These are phyloP conservation scores for Garra rufa DNA, from an alignment of 2,113 vertebrate species.

Conservation along the genomic window DNA sequence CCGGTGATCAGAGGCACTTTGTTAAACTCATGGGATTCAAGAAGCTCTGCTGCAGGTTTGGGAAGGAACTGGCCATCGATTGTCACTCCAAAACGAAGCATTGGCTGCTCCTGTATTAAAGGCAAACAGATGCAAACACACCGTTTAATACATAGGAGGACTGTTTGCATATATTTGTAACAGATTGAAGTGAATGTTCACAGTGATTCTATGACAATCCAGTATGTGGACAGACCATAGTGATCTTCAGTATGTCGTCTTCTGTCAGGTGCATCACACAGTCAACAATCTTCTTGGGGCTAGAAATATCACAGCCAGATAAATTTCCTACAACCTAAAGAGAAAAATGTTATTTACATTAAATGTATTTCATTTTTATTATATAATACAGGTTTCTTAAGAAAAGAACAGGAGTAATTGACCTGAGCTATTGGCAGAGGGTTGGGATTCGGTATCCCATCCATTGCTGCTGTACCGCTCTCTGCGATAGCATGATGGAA, in stretches of 20 bases:
- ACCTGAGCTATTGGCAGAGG: constrained; percentile 55
- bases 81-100: not conserved
- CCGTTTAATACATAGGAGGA: no score
- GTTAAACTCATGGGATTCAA: constrained; percentile 49
- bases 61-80: constrained; percentile 44
- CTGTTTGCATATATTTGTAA: no score
- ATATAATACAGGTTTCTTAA: no score
- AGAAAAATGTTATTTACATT: no score
- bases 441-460: rapidly evolving
- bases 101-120: no score
- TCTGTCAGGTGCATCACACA: constrained; percentile 70
- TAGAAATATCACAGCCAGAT: constrained; percentile 60
- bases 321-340: constrained; percentile 57
- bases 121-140: no score
- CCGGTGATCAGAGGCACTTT: constrained; percentile 63
- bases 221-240: constrained; percentile 8
- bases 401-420: no score
- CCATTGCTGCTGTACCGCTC: constrained; percentile 78
- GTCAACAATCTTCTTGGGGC: constrained; percentile 66
- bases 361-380: no score
- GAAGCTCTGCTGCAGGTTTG: constrained; percentile 40
- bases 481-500: constrained; percentile 85
- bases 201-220: no score
- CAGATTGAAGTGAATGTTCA: no score
- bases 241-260: constrained; percentile 8